Evolutionary conservation across 2,113 vertebrate species (phyloP), one percentile per base, ranked within the genome.

Genomic region (Physeter macrocephalus): DNA sequence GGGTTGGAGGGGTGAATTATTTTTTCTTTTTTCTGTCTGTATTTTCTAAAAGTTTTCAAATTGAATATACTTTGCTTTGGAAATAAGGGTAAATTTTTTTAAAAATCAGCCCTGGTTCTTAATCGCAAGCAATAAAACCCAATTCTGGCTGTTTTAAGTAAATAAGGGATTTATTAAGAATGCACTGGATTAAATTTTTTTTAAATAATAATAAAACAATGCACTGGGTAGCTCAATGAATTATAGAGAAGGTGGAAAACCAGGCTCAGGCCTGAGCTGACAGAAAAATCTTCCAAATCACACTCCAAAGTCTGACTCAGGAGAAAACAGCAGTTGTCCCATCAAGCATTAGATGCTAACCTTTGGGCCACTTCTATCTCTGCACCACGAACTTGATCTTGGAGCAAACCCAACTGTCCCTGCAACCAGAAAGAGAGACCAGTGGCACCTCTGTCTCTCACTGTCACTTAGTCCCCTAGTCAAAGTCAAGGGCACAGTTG

Each of bases 21-120:
- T 39, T 49, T 34, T 52, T 31, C 20, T 9, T 59, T 62, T 80
- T 54, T 83, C 77, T 54, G 54, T 66, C 39, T 75, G 1, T 64
- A 74, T 46, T 75, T 90, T 71, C 86, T 90, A 36, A 75, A 90
- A n/a, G 43, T 77, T 90, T 97, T 75, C 81, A 77, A 71, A 52
- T 23, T 29, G 21, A 93, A 89, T 69, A 86, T 23, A 78, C 5
- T 72, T 77, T 66, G 39, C 34, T 87, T 94, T 92, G n/a, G 34
- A 94, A 66, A 67, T 67, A 31, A 92, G 43, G 2, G 27, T 39
- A 23, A 14, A 52, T 74, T 84, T 94, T 52, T 52, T 18, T 2
- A 0, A 2, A 2, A 54, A 54, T 66, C 21, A 67, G 54, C 8
- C 31, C 10, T 54, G 34, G 49, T 85, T 93, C 77, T 88, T 94